These are phyloP conservation scores for Epsilonema sp. DNA, from an alignment of 2,888 invertebrate genomes.

Conservation along the genomic window DNA sequence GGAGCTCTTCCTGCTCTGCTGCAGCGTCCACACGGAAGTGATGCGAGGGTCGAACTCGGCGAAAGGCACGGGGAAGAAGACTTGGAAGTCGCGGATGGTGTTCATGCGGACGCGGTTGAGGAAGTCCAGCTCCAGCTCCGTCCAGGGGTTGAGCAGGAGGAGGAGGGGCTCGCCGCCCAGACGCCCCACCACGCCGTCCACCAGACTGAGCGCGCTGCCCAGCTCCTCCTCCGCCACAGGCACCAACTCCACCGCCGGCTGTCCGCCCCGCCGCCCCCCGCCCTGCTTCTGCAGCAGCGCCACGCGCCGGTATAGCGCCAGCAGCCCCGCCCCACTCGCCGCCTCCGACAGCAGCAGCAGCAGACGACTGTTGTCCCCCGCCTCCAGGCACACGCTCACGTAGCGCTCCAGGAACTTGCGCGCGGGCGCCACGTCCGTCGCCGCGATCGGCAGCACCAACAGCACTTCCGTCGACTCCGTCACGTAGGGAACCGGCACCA, in stretches of 20 bases:
- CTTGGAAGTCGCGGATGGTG: constrained; percentile 64
- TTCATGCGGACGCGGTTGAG: constrained; percentile 86
- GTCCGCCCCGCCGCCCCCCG: background rate
- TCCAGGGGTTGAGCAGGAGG: constrained; percentile 25
- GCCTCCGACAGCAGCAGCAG: constrained; percentile 18
- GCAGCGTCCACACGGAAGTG: constrained; percentile 17
- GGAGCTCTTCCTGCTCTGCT: constrained; percentile 6
- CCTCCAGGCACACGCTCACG: constrained; percentile 48
- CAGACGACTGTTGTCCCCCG: constrained; percentile 39
- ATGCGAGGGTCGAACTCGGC: constrained; percentile 55
- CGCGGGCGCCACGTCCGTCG: constrained; percentile 37
- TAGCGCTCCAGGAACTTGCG: constrained; percentile 51
- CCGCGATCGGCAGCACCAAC: constrained; percentile 49
- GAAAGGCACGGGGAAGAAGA: constrained; percentile 77
- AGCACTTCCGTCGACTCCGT: constrained; percentile 70
- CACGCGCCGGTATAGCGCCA: constrained; percentile 9
- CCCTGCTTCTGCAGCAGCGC: too few relatives aligned
- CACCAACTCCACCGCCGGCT: background rate
- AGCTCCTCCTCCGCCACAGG: background rate
- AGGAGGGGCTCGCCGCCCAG: constrained; percentile 11
- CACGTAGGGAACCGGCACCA: constrained; percentile 54
- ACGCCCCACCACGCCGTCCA: background rate
- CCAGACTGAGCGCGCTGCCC: background rate
- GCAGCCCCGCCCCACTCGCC: background rate
- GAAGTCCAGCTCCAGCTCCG: constrained; percentile 57